Base-by-base conservation (phyloP, 2,113 vertebrate species). In the Tragelaphus buxtoni region DNA sequence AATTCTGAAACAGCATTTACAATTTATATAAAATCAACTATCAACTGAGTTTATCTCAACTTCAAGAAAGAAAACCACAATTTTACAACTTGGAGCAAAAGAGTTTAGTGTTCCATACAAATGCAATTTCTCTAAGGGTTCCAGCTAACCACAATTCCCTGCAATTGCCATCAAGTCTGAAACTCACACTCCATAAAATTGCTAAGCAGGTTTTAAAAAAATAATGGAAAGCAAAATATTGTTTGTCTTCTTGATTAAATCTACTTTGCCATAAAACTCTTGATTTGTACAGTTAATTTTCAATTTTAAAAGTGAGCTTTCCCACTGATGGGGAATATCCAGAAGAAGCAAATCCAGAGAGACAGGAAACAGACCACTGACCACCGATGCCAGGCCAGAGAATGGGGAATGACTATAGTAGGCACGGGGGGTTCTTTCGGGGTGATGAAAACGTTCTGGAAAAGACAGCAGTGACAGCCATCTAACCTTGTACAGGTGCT, bases 321-420 rank as follows among this genome's bases (percentile, higher is more conserved):
- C 35, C 58, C 18, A 7, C n/a, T 61, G 42, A 4, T 1, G 13
- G 2, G 82, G 58, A 60, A 39, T 16, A 10, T 60, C 39, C n/a
- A 77, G n/a, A 17, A 51, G 2, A 35, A 53, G 86, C 42, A 20
- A 45, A 58, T 13, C 42, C 51, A 35, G 0, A 30, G 26, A 45
- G 47, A 53, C 4, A 56, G 47, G 61, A n/a, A 35, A 87, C 0
- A 16, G 32, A 9, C 2, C 0, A 4, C 24, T 12, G 14, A 20
- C 35, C 69, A 42, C 22, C 5, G 0, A 18, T 7, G 51, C 65
- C 20, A 12, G 42, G 16, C 32, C 49, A n/a, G 77, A 58, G 9
- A 16, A 79, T 0, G 42, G 51, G 51, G 10, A 7, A 10, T 8
- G 47, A 12, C 55, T 28, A 14, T 39, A 4, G 26, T 2, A 18